phyloP scores from a whole-genome alignment of 2,888 invertebrate genomes.

The Monochamus alternatus region DNA sequence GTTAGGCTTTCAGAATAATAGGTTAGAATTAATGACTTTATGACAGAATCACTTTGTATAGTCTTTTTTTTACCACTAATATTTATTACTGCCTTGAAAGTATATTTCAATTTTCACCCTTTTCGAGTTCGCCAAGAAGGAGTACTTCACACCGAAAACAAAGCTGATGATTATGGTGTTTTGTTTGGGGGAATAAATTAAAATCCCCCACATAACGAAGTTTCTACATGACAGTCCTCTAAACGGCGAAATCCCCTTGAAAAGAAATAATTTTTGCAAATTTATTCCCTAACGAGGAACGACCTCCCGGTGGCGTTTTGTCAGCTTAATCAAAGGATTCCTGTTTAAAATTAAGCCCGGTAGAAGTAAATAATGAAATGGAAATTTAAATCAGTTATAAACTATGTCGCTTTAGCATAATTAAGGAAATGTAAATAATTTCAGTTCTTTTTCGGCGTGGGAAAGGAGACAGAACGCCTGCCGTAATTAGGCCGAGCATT shows the following conservation, averaged over 20 bases:
- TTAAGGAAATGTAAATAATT: conserved; percentile 18
- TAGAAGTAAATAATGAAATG: conserved; percentile 14
- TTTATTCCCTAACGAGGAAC: conserved; percentile 4
- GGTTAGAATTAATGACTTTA: too few relatives aligned
- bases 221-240: not conserved
- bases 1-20: too few relatives aligned
- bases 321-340: conserved; percentile 9
- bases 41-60: too few relatives aligned
- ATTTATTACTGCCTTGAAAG: too few relatives aligned
- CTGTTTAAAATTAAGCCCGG: conserved; percentile 6
- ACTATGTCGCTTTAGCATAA: conserved; percentile 9
- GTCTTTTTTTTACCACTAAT: too few relatives aligned
- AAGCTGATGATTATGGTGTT: too few relatives aligned
- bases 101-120: too few relatives aligned
- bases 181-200: too few relatives aligned
- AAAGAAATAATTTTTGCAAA: conserved; percentile 3
- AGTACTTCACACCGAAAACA: too few relatives aligned
- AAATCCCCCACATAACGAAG: not conserved
- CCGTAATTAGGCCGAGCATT: conserved; percentile 6
- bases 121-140: too few relatives aligned
- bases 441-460: conserved; percentile 1
- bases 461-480: not conserved
- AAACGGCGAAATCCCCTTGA: not conserved
- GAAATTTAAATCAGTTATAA: conserved; percentile 6
- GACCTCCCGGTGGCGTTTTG: not conserved